Percentiles rank a stretch among this genome's conserved stretches.
Conservation (phyloP, 1,140 invertebrate genomes). For the Drosophila parvula region DNA sequence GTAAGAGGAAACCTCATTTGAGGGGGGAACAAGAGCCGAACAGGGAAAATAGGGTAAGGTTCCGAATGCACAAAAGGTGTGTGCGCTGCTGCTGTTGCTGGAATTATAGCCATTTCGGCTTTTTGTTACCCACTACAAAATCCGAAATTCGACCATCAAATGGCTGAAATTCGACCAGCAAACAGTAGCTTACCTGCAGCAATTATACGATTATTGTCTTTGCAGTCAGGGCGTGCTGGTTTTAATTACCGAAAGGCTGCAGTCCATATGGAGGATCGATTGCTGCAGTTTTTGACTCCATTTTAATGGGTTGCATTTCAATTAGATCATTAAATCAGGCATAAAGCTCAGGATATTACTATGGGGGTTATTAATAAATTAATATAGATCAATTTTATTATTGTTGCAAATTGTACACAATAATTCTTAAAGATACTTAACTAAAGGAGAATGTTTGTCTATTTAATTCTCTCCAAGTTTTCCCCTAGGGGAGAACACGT, state of each 20-base stretch:
- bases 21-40: conserved; percentile 9
- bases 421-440: neutral
- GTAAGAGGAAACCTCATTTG: conserved; percentile 25
- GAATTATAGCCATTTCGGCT: conserved; percentile 4
- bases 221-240: conserved; percentile 19
- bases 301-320: conserved; percentile 4
- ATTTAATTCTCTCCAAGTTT: conserved; percentile 16
- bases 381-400: neutral
- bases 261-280: neutral
- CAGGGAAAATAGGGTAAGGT: conserved; percentile 14
- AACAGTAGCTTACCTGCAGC: conserved; percentile 25
- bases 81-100: conserved; percentile 2
- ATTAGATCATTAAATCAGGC: neutral
- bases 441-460: neutral
- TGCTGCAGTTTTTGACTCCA: conserved; percentile 1
- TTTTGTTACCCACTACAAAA: conserved; percentile 9
- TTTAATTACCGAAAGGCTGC: conserved; percentile 55
- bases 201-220: conserved; percentile 48
- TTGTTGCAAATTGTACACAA: neutral
- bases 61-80: conserved; percentile 10
- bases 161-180: conserved; percentile 18
- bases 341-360: neutral
- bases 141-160: conserved; percentile 32
- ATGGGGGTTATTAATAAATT: neutral
- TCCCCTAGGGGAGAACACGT: neutral